These are phyloP conservation scores for Aegypius monachus DNA, from an alignment of 2,113 vertebrate genomes.

Conservation along the genomic window DNA sequence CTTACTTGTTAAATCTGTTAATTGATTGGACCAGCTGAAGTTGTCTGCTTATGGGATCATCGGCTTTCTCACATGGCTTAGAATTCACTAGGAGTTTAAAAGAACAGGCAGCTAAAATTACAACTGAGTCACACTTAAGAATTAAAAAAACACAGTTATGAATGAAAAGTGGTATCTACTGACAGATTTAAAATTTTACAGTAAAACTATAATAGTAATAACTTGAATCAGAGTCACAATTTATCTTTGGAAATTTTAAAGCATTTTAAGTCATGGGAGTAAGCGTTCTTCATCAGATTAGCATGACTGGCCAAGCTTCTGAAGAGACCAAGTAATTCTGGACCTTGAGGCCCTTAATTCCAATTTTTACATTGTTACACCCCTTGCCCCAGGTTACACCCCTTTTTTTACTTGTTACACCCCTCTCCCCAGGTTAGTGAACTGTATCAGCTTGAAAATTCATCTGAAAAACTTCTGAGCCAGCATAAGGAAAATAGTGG, in stretches of 20 bases:
- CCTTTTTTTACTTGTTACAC: no score
- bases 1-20: constrained; percentile 76
- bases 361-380: not conserved
- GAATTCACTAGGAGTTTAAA: constrained; percentile 67
- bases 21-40: constrained; percentile 77
- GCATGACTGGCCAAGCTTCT: not conserved
- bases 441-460: not conserved
- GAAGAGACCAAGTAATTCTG: not conserved
- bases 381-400: no score
- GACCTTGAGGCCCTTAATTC: not conserved
- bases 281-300: not conserved
- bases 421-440: not conserved
- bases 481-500: not conserved
- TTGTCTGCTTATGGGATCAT: constrained; percentile 70
- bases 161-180: not conserved
- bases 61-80: constrained; percentile 71
- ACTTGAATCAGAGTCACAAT: not conserved
- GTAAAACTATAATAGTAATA: not conserved
- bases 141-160: not conserved
- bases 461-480: not conserved
- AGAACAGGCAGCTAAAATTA: constrained; percentile 37
- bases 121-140: not conserved
- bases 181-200: not conserved
- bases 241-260: not conserved
- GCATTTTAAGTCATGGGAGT: not conserved